Evolutionary conservation across 2,888 invertebrate genomes (phyloP).

Genomic region (Orthosia gothica): DNA sequence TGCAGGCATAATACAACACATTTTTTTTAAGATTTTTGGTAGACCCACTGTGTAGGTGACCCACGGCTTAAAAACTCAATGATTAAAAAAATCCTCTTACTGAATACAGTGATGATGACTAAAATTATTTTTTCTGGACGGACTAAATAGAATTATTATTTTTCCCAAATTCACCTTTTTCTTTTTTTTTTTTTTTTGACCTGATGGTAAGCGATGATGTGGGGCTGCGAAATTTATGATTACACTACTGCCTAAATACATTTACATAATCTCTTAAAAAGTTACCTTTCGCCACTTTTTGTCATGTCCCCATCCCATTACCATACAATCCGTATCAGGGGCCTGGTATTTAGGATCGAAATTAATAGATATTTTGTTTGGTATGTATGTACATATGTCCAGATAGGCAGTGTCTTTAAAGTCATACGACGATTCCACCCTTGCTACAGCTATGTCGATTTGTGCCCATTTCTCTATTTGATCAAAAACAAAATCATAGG

Average conservation of each 20-base stretch:
- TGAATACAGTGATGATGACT: no score
- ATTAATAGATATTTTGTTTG: slow-evolving; percentile 23
- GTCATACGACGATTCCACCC: slow-evolving; percentile 20
- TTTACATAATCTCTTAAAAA: not conserved
- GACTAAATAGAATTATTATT: no score
- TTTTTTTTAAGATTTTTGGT: not conserved
- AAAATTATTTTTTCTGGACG: no score
- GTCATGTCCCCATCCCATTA: slow-evolving; percentile 36
- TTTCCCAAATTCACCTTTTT: no score
- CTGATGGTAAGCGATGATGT: not conserved
- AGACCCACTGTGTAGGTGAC: no score
- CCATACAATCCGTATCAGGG: slow-evolving; percentile 27
- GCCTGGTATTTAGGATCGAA: slow-evolving; percentile 9
- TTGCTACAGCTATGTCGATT: slow-evolving; percentile 42
- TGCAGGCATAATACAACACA: not conserved
- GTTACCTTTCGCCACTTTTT: slow-evolving; percentile 29
- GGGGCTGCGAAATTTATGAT: not conserved
- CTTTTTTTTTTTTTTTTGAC: not conserved
- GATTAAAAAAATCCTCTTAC: no score
- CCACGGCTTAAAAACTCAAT: no score
- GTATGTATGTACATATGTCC: slow-evolving; percentile 9
- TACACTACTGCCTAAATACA: not conserved
- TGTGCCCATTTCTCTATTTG: slow-evolving; percentile 16
- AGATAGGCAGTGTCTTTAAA: not conserved
- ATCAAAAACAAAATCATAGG: slow-evolving; percentile 22